Base-by-base conservation (phyloP, 1,140 invertebrate genomes). In the Habropoda laboriosa region DNA sequence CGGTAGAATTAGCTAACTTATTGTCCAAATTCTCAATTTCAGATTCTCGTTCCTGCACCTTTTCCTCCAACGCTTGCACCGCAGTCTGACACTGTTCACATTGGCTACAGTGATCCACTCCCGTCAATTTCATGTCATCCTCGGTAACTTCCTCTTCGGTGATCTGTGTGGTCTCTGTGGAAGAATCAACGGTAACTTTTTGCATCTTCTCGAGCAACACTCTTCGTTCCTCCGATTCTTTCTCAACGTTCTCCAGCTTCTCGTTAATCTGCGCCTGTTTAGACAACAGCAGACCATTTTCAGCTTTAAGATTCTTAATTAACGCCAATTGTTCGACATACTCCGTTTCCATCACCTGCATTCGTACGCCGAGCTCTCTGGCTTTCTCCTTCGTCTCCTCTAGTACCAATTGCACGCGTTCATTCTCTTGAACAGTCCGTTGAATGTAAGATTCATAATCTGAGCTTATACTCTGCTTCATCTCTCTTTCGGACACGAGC, bases 21-120 rank as follows among this genome's bases (percentile, higher is more conserved):
- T 93, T 91, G 83, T 97, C 95, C 57, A 96, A 92, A 66, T 94
- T 95, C 89, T 97, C 96, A 57, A 96, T 95, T 81, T 96, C 95
- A 13, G 95, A 93, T 84, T 96, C 95, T 64, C 95, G 91, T 90
- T 97, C 95, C 88, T 96, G 95, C 30, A 97, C 88, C 90, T 96
- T 96, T 6, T 94, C 94, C 67, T 95, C 92, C 18, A 92, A 83
- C 0, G 88, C 87, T 24, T 89, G 89, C 2, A 92, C 83, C 40
- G 89, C 57, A 0, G 81, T 87, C 0, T 88, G 86, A 66, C 87
- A 92, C 45, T 85, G 87, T 32, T 89, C 89, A 24, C 91, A 92
- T 51, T 86, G 86, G 6, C 86, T 88, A 10, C 89, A 92, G 4
- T 81, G 77, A 12, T 86, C 63, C 4, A n/a, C 27, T 8, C 24